A percentile compares a stretch with the other conserved stretches of the same genome.
Conservation (phyloP, 2,888 invertebrate species). For the Oxycera nigricornis region DNA sequence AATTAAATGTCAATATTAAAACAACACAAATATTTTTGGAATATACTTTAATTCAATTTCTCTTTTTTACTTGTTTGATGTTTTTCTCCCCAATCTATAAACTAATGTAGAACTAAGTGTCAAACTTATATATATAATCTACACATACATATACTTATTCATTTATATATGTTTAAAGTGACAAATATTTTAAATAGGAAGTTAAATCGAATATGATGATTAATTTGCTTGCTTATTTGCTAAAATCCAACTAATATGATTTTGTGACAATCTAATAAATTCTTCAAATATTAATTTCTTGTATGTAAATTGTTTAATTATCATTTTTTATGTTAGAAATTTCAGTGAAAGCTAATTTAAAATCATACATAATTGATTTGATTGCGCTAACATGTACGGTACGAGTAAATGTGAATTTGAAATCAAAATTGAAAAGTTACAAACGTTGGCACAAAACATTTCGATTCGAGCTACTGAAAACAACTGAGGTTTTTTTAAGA, state of each 20-base stretch:
- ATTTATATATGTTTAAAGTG: background rate
- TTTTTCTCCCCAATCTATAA: conserved; percentile 1
- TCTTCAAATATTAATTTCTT: background rate
- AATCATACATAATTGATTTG: background rate
- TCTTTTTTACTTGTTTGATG: background rate
- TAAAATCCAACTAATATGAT: background rate
- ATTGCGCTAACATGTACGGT: too few species aligned
- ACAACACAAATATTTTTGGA: too few species aligned
- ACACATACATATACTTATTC: background rate
- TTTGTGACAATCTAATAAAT: conserved; percentile 16
- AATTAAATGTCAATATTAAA: too few species aligned
- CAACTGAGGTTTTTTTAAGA: too few species aligned
- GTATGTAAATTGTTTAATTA: background rate
- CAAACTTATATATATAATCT: conserved; percentile 1
- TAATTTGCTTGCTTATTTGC: background rate
- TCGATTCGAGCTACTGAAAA: too few species aligned
- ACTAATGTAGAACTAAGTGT: background rate
- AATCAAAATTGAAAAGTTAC: too few species aligned
- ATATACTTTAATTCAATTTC: background rate
- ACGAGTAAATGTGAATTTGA: too few species aligned
- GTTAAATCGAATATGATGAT: conserved; percentile 2
- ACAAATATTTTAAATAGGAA: conserved; percentile 1
- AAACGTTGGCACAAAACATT: too few species aligned
- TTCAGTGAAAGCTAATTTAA: too few species aligned
- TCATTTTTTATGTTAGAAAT: too few species aligned